Percentiles rank a stretch among this genome's conserved stretches.
These are phyloP conservation scores for Anguilla megastoma DNA, from an alignment of 2,797 vertebrate species.

Conservation along the genomic window DNA sequence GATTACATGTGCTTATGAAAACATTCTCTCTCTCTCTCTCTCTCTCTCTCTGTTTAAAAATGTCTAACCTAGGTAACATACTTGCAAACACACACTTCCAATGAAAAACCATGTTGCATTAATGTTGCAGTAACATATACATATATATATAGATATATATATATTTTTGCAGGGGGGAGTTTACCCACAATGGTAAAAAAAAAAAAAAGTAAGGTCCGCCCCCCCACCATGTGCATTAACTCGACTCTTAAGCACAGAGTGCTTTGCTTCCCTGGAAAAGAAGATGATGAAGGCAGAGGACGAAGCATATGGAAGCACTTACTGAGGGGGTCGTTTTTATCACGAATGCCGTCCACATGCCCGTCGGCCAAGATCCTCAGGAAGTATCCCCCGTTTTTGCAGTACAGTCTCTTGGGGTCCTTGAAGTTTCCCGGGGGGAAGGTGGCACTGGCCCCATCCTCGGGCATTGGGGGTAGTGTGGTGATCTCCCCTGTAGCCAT, in stretches of 20 bases:
- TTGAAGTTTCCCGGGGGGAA: slow-evolving; percentile 88
- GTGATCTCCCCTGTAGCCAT: slow-evolving; percentile 88
- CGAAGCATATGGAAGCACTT: slow-evolving; percentile 63
- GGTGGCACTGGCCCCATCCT: slow-evolving; percentile 75
- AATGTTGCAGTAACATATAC: background rate
- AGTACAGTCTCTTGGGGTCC: slow-evolving; percentile 93
- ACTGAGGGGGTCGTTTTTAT: slow-evolving; percentile 93
- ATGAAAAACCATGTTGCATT: background rate
- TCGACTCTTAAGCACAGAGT: background rate
- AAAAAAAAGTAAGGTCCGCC: background rate
- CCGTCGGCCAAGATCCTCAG: slow-evolving; percentile 91
- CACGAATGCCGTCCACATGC: slow-evolving; percentile 88
- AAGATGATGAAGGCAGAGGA: background rate
- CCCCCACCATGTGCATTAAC: background rate
- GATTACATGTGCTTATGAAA: background rate
- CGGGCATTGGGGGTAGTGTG: slow-evolving; percentile 83
- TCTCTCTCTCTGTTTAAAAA: no score
- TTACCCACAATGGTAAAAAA: background rate
- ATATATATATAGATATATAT: no score
- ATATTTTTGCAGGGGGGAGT: background rate
- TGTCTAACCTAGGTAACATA: no score
- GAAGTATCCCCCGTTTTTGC: slow-evolving; percentile 96
- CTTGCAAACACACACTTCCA: background rate
- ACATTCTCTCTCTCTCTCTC: no score
- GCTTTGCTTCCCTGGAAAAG: background rate